These are phyloP conservation scores for Hemitrygon akajei DNA, from an alignment of 2,797 vertebrate genomes.

Conservation along the genomic window DNA sequence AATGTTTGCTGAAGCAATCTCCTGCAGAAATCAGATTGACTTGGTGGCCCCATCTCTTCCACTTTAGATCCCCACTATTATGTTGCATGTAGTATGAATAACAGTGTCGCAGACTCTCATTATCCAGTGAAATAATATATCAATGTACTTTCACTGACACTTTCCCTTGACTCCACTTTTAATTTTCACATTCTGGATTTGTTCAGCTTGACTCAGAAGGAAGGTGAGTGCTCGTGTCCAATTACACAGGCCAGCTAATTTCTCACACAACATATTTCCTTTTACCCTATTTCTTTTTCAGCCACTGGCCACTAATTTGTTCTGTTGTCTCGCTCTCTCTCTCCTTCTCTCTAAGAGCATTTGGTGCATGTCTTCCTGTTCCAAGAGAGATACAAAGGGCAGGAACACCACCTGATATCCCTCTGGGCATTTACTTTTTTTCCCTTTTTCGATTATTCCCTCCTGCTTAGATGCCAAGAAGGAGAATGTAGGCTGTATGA, in stretches of 20 bases:
- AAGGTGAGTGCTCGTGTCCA: not conserved
- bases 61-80: not conserved
- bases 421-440: slow-evolving; percentile 29
- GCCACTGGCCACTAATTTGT: slow-evolving; percentile 21
- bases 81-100: not conserved
- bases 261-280: slow-evolving; percentile 23
- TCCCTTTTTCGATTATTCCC: not conserved
- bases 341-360: not conserved
- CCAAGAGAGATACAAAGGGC: slow-evolving; percentile 10
- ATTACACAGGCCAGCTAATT: slow-evolving; percentile 12
- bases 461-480: not conserved
- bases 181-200: not conserved
- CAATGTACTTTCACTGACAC: not conserved
- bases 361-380: slow-evolving; percentile 8
- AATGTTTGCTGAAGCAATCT: not conserved
- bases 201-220: not conserved
- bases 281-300: not conserved
- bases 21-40: not conserved
- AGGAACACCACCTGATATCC: slow-evolving; percentile 21
- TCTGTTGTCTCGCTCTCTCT: slow-evolving; percentile 14
- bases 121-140: slow-evolving; percentile 10
- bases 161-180: not conserved
- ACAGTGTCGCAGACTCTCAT: not conserved
- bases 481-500: not conserved
- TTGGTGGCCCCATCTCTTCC: no score